Conservation (phyloP, 2,888 invertebrate species). For the Himalopsyche anomala region DNA sequence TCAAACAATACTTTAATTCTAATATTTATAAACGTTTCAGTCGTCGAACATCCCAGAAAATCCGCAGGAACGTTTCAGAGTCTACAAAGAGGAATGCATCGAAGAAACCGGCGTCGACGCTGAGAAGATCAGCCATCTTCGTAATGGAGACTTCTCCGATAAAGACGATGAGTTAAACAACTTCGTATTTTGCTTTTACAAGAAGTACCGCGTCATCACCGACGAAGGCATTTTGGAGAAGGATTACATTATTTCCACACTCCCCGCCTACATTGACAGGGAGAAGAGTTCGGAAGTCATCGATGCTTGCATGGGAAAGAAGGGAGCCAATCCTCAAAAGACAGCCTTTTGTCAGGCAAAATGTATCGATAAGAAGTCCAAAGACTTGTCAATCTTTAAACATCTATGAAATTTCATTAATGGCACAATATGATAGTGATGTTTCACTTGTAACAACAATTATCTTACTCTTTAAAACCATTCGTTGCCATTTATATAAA, state of each 20-base stretch:
- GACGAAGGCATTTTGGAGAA: constrained; percentile 62
- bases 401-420: not conserved
- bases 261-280: constrained; percentile 58
- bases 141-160: constrained; percentile 67
- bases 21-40: constrained; percentile 16
- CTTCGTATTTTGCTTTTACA: constrained; percentile 67
- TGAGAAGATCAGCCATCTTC: constrained; percentile 67
- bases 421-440: not conserved
- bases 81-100: constrained; percentile 66
- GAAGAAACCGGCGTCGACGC: constrained; percentile 67
- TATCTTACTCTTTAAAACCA: too few relatives aligned
- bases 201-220: constrained; percentile 59
- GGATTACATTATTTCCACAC: constrained; percentile 60
- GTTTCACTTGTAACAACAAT: too few relatives aligned
- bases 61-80: constrained; percentile 23
- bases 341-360: constrained; percentile 60
- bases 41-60: constrained; percentile 27
- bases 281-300: constrained; percentile 55
- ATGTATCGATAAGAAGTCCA: constrained; percentile 60
- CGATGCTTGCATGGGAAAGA: constrained; percentile 58
- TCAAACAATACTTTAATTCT: not conserved
- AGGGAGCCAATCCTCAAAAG: constrained; percentile 54
- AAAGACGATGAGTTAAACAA: constrained; percentile 66
- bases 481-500: too few relatives aligned
- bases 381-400: constrained; percentile 56